Evolutionary conservation across 2,888 invertebrate genomes (phyloP).

Genomic region (Euproctis similis): DNA sequence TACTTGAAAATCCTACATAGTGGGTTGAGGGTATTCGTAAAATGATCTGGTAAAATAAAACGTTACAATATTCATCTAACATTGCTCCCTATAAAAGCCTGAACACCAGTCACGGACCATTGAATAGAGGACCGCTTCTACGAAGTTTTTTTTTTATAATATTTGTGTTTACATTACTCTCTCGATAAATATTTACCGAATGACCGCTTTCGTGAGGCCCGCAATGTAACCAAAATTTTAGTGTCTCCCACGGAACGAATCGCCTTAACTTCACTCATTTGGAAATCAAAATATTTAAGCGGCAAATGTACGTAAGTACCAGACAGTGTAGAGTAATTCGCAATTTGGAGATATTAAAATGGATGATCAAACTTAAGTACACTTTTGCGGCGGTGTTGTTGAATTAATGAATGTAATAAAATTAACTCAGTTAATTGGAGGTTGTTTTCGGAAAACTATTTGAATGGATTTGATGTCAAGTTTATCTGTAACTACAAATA

Average conservation of each 20-base stretch:
- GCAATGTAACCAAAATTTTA: slow-evolving; percentile 18
- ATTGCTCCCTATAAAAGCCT: slow-evolving; percentile 7
- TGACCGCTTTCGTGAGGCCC: slow-evolving; percentile 16
- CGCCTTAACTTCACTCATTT: slow-evolving; percentile 18
- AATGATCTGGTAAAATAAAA: slow-evolving; percentile 5
- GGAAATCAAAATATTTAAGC: slow-evolving; percentile 21
- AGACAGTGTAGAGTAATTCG: slow-evolving; percentile 18
- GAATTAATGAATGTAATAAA: slow-evolving; percentile 8
- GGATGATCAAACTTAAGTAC: slow-evolving; percentile 18
- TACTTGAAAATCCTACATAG: too few species aligned
- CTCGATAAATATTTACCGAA: slow-evolving; percentile 19
- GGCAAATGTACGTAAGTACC: slow-evolving; percentile 13
- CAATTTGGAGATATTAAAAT: slow-evolving; percentile 19
- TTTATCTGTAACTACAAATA: too few species aligned
- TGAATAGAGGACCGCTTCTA: slow-evolving; percentile 10
- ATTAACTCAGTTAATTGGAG: too few species aligned
- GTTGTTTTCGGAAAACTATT: too few species aligned
- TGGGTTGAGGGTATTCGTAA: slow-evolving; percentile 6
- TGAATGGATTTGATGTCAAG: too few species aligned
- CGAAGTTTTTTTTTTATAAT: slow-evolving; percentile 20
- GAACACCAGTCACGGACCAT: slow-evolving; percentile 12
- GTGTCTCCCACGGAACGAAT: slow-evolving; percentile 15
- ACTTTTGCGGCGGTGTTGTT: slow-evolving; percentile 10
- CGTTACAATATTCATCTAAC: slow-evolving; percentile 12
- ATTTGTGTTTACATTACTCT: slow-evolving; percentile 21